Evolutionary conservation across 2,113 vertebrate genomes (phyloP).

Genomic region (Oceanodroma tethys): DNA sequence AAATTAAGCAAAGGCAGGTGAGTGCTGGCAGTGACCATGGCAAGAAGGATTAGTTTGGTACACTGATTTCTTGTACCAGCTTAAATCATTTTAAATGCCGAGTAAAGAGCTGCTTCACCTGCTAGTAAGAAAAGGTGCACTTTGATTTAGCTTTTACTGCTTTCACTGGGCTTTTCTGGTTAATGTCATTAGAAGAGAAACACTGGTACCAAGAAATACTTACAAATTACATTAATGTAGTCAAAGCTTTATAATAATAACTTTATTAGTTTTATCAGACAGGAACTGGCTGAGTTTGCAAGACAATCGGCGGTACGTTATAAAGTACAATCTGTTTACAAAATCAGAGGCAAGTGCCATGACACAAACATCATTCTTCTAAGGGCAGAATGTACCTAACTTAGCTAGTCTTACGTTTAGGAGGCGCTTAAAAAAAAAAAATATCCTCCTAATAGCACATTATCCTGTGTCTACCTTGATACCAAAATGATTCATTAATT

Average conservation of each 20-base stretch:
- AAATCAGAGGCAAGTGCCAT: background rate
- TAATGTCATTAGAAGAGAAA: background rate
- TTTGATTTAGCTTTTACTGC: background rate
- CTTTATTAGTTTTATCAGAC: background rate
- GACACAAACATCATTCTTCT: background rate
- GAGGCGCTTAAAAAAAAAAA: too few species aligned
- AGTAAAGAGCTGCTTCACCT: background rate
- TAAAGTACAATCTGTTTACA: background rate
- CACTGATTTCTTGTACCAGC: rapidly evolving
- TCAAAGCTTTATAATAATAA: background rate
- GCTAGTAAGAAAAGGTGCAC: background rate
- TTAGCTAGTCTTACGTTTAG: background rate
- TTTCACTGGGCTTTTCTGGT: background rate
- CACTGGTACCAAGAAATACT: background rate
- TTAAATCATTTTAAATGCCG: background rate
- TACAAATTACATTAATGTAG: background rate
- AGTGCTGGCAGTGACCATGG: background rate
- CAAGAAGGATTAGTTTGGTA: background rate
- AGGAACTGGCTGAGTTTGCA: background rate
- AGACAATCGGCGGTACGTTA: background rate
- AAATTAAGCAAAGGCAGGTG: background rate
- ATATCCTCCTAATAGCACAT: background rate
- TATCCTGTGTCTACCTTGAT: background rate
- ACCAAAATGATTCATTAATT: background rate
- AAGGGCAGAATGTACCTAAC: background rate